Base-by-base conservation (phyloP, 2,113 vertebrate genomes). In the Oncorhynchus nerka region DNA sequence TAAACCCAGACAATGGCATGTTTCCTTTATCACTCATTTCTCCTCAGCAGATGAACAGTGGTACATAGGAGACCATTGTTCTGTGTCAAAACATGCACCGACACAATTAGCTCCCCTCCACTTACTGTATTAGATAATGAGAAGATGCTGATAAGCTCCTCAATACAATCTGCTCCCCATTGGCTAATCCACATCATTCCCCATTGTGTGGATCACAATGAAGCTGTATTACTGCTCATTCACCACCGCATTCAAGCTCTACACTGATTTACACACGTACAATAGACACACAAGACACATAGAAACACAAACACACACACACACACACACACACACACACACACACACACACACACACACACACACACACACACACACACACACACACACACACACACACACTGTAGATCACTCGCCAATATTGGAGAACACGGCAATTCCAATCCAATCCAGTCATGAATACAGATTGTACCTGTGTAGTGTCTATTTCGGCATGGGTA, bases 81-180 rank as follows among this genome's bases (percentile, higher is more conserved):
- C 85, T 81, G 75, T 19, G 30, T 65, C 71, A 79, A 86, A 88
- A 77, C 80, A 70, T 84, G 80, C 85, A 26, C 81, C 68, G 77
- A 72, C 84, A 69, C 78, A 84, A 86, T 86, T 72, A 64, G 86
- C 81, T 84, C 82, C 79, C 64, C 20, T 68, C 68, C 79, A 85
- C 85, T 86, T 79, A 5, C 66, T 83, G 79, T 89, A 90, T 89
- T 91, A 90, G 90, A 91, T 92, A 89, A 89, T 89, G 81, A 86
- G 84, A 86, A 88, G 86, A 89, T 89, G 86, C 81, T 83, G 90
- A 90, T 91, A 91, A 88, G 76, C 89, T 87, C 79, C 85, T 89
- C 85, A 88, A 84, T 85, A 81, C 81, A 79, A 61, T 86, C 82
- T 83, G 71, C 84, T 90, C 87, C 84, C 81, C 77, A 71, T 64